phyloP scores from a whole-genome alignment of 2,113 vertebrate species.

The Tretioscincus oriximinensis region DNA sequence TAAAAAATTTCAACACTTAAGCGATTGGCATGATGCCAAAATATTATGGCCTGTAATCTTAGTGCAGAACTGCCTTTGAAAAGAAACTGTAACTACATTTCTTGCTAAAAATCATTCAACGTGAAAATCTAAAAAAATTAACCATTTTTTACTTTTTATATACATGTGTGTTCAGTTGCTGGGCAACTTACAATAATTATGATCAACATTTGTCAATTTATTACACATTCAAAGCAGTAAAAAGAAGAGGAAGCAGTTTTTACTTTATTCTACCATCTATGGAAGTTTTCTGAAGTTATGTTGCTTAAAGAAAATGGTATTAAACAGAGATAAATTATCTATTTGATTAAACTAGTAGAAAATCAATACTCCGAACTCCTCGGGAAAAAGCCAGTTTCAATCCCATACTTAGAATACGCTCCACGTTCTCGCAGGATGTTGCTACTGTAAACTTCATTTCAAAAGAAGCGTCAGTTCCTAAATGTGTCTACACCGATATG shows the following conservation, averaged over 20 bases:
- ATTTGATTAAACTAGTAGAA: not conserved
- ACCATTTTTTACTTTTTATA: not conserved
- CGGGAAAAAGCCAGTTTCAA: not conserved
- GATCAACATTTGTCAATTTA: not conserved
- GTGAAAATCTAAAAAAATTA: not conserved
- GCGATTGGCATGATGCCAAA: not conserved
- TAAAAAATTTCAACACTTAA: not conserved
- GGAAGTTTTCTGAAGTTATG: not conserved
- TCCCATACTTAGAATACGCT: not conserved
- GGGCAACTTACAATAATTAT: conserved; percentile 1
- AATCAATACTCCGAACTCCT: not conserved
- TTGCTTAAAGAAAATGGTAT: conserved; percentile 12
- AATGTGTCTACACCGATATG: too few species aligned
- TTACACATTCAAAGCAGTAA: conserved; percentile 2
- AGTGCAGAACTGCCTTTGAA: not conserved
- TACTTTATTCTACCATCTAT: not conserved
- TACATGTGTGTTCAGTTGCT: conserved; percentile 12
- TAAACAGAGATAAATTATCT: not conserved
- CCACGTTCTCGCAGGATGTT: not conserved
- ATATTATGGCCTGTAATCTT: not conserved
- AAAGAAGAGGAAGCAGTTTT: not conserved
- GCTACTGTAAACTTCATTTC: too few species aligned
- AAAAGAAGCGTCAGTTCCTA: too few species aligned
- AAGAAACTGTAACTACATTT: not conserved
- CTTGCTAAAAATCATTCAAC: not conserved